Evolutionary conservation across 2,888 invertebrate genomes (phyloP).

Genomic region (Tenthredo distinguenda): DNA sequence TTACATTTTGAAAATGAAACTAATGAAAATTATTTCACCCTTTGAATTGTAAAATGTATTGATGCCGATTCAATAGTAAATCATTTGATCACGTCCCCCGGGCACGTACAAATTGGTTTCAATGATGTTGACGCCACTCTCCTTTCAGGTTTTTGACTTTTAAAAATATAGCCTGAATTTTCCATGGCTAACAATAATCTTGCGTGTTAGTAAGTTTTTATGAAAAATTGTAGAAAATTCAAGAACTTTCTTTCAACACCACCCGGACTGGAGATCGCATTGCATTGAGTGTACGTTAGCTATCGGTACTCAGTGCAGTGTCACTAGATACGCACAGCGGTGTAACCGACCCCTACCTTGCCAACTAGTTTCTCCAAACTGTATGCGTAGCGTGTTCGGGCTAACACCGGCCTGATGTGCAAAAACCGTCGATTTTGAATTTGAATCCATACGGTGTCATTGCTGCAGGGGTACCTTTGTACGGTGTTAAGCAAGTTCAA

Average conservation of each 20-base stretch:
- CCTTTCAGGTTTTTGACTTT: too few species aligned
- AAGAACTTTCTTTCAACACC: too few species aligned
- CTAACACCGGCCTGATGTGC: conserved; percentile 2
- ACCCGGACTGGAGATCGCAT: neutral
- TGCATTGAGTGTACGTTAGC: too few species aligned
- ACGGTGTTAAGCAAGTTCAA: conserved; percentile 9
- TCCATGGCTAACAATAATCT: too few species aligned
- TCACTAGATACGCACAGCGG: neutral
- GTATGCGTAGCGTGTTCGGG: neutral
- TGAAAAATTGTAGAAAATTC: too few species aligned
- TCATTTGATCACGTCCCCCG: too few species aligned
- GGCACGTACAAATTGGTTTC: too few species aligned
- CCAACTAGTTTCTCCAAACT: neutral
- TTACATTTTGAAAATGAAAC: neutral
- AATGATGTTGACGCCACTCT: too few species aligned
- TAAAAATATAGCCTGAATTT: too few species aligned
- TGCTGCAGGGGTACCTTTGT: neutral
- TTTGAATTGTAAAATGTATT: too few species aligned
- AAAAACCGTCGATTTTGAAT: conserved; percentile 14
- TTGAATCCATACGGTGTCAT: conserved; percentile 17
- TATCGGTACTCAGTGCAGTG: neutral
- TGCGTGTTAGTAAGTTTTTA: too few species aligned
- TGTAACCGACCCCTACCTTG: conserved; percentile 1
- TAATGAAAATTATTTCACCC: neutral
- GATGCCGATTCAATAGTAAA: too few species aligned